Conservation (phyloP, 2,888 invertebrate species). For the Drosophila mulleri region DNA sequence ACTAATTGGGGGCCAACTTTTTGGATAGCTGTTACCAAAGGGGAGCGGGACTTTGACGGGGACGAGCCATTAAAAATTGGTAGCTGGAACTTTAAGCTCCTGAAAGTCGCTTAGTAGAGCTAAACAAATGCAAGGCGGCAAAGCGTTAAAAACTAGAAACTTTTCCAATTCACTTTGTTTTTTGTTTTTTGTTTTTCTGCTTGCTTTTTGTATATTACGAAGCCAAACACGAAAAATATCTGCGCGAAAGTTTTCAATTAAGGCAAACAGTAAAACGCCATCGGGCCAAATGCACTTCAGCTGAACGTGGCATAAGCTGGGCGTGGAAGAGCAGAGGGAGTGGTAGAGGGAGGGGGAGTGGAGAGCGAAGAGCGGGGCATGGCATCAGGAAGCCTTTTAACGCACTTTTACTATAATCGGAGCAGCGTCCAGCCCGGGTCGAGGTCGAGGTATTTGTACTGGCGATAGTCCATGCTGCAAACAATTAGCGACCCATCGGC, state of each 20-base stretch:
- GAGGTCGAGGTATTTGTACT: conserved; percentile 52
- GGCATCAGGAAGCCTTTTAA: conserved; percentile 56
- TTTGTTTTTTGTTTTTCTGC: conserved; percentile 21
- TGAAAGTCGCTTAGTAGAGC: conserved; percentile 51
- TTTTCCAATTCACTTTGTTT: conserved; percentile 69
- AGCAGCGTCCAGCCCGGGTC: conserved; percentile 10
- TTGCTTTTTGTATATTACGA: conserved; percentile 40
- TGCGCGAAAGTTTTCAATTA: conserved; percentile 74
- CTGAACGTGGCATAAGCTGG: neutral
- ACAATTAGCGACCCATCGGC: conserved; percentile 72
- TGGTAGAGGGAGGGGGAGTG: too few species aligned
- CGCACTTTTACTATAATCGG: conserved; percentile 34
- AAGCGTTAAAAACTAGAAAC: conserved; percentile 76
- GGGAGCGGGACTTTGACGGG: neutral
- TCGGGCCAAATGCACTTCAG: conserved; percentile 50
- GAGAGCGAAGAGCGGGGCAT: neutral
- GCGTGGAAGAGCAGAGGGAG: too few species aligned
- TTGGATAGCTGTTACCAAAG: neutral
- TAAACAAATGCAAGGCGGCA: conserved; percentile 74
- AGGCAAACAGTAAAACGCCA: conserved; percentile 72
- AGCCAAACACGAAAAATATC: conserved; percentile 69
- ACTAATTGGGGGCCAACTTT: conserved; percentile 69
- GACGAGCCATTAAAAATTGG: conserved; percentile 17
- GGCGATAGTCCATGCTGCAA: conserved; percentile 61
- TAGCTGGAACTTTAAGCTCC: conserved; percentile 57